Base-by-base conservation (phyloP, 2,888 invertebrate species). In the Podotricha telesiphe region DNA sequence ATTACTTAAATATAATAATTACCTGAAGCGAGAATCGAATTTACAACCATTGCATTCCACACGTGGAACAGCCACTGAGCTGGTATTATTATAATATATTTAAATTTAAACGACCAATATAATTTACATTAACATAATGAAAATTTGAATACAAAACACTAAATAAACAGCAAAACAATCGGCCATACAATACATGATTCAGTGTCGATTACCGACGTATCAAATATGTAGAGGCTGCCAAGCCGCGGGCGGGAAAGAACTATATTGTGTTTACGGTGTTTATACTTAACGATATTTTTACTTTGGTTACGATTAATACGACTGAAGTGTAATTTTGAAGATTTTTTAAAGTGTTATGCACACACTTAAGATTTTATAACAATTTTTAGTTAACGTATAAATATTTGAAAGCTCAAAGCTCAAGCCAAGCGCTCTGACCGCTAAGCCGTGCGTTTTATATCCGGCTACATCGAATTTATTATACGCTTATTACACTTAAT, bases 131-230 rank as follows among this genome's bases (percentile, higher is more conserved):
- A 47, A n/a, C 19, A 34, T 28, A 19, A 62, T 28, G 19, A 48
- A 17, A 48, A 62, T 62, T 37, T 17, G 22, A 62, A 47, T 62
- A 34, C 13, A 34, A 48, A 48, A 47, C 17, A 13, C 19, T 17
- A 62, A 48, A 62, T 47, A 62, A 62, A 62, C 28, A 47, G 28
- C 19, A 37, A 48, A 62, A 62, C 62, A 62, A 62, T 61, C 61
- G 48, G 0, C 58, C 17, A 61, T 45, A 51, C 59, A 61, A 34
- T 67, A 11, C 51, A 67, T 58, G 48, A 67, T 67, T 67, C 67
- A 61, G 45, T 34, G 56, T 48, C 66, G 59, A 67, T 67, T 67
- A 67, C 66, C 50, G 19, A 51, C 66, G 42, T 66, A 67, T 67
- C 59, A 59, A 67, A 67, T 50, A 67, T 67, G 66, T 59, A 67